Base-by-base conservation (phyloP, 2,888 invertebrate species). In the Cheilosia scutellata region DNA sequence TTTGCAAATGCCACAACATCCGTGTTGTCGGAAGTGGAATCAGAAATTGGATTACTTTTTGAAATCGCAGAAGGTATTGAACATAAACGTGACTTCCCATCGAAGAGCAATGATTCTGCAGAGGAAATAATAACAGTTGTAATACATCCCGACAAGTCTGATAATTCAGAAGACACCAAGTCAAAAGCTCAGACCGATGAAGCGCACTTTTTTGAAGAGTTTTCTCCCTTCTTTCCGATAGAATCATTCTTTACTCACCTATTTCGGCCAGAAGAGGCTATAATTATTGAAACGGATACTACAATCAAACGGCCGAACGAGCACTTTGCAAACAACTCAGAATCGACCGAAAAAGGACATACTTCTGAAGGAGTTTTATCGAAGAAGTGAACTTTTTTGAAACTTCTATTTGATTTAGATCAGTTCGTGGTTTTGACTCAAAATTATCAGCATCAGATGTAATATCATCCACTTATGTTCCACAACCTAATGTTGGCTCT, bases 1-100 rank as follows among this genome's bases (percentile, higher is more conserved):
- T 58, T 65, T 33, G 63, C 71, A 42, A 78, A 72, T 5, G 27
- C 33, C 0, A 60, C 72, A 9, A 72, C 68, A 6, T 58, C 79
- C 3, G n/a, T 66, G 13, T 3, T 74, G 6, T 66, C 79, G 0
- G 72, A 79, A 20, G 37, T 60, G 0, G 79, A 79, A 66, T 49
- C 42, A 0, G 72, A 79, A 47, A 66, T 74, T 0, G 79, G 65
- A 16, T 1, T 66, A 6, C 20, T 79, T n/a, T 53, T 72, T n/a
- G 79, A 79, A 47, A 33, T 66, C 7, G 51, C 40, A 47, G 27
- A 58, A 27, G 72, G 20, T 13, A 5, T 16, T 1, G 68, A 68
- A 0, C 27, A 40, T 1, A 55, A 13, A 11, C 44, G 16, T 31
- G 9, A 53, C 4, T 5, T 11, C 0, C 42, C 44, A 16, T 44